Percentiles rank a stretch among this genome's conserved stretches.
Evolutionary conservation across 1,140 invertebrate genomes (phyloP).

Genomic region (Zaprionus capensis): DNA sequence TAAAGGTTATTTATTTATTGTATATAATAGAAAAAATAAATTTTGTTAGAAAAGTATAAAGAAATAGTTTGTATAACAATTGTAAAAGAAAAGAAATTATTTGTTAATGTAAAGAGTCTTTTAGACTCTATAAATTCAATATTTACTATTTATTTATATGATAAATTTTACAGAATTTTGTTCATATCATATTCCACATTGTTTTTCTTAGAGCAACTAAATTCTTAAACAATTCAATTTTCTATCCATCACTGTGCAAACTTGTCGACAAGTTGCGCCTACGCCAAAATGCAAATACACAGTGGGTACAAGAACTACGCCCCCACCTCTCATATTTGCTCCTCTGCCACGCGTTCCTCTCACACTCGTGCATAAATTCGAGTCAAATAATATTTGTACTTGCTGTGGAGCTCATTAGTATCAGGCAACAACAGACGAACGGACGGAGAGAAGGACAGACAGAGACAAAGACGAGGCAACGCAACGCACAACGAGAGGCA

Average conservation of each 20-base stretch:
- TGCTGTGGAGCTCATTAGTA: conserved; percentile 80
- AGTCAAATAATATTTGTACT: conserved; percentile 79
- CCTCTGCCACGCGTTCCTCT: conserved; percentile 2
- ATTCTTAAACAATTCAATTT: background rate
- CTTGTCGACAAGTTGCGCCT: background rate
- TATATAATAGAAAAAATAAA: too few relatives aligned
- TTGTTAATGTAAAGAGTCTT: too few relatives aligned
- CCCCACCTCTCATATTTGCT: background rate
- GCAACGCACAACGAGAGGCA: conserved; percentile 22
- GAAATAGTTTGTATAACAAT: too few relatives aligned
- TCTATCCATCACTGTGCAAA: background rate
- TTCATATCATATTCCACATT: background rate
- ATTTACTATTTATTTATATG: too few relatives aligned
- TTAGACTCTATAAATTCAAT: too few relatives aligned
- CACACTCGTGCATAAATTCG: conserved; percentile 64
- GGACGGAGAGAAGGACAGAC: background rate
- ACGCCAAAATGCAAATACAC: conserved; percentile 3
- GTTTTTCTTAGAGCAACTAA: background rate
- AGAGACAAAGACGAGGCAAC: background rate
- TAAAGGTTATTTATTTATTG: too few relatives aligned
- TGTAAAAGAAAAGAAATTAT: too few relatives aligned
- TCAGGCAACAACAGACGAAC: conserved; percentile 63
- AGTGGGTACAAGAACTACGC: background rate
- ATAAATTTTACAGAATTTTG: background rate
- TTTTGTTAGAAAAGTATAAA: too few relatives aligned